Evolutionary conservation across 2,888 invertebrate genomes (phyloP).

Genomic region (Choristoneura rosaceana): DNA sequence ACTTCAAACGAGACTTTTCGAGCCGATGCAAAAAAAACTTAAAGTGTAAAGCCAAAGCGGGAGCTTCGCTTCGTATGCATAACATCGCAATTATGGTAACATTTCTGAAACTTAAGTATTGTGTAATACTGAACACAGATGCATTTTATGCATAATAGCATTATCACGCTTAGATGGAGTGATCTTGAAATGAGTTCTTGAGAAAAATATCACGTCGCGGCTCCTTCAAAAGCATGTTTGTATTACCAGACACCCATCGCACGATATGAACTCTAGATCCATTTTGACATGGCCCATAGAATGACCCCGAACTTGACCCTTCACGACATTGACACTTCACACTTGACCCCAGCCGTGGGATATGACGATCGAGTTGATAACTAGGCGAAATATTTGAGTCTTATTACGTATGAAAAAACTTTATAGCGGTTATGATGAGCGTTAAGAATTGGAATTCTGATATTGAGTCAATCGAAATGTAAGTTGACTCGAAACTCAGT

Average conservation of each 20-base stretch:
- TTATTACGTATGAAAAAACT: slow-evolving; percentile 26
- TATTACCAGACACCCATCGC: neutral
- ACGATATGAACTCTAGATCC: neutral
- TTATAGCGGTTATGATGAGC: slow-evolving; percentile 24
- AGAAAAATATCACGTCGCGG: neutral
- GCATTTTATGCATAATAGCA: no score
- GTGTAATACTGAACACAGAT: no score
- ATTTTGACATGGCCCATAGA: slow-evolving; percentile 28
- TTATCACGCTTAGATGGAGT: no score
- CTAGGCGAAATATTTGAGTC: slow-evolving; percentile 32
- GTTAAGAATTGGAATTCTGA: neutral
- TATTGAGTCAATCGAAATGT: neutral
- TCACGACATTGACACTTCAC: slow-evolving; percentile 61
- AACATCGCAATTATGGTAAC: no score
- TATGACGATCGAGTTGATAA: slow-evolving; percentile 35
- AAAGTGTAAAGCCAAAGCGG: no score
- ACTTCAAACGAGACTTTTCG: no score
- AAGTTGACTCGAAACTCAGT: no score
- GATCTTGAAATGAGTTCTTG: neutral
- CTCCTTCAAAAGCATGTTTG: neutral
- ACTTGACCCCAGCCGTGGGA: slow-evolving; percentile 57
- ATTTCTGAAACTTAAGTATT: no score
- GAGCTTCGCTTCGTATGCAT: no score
- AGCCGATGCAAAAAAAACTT: no score
- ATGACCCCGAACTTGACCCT: slow-evolving; percentile 36